Conservation (phyloP, 1,140 invertebrate species). For the Linepithema humile region DNA sequence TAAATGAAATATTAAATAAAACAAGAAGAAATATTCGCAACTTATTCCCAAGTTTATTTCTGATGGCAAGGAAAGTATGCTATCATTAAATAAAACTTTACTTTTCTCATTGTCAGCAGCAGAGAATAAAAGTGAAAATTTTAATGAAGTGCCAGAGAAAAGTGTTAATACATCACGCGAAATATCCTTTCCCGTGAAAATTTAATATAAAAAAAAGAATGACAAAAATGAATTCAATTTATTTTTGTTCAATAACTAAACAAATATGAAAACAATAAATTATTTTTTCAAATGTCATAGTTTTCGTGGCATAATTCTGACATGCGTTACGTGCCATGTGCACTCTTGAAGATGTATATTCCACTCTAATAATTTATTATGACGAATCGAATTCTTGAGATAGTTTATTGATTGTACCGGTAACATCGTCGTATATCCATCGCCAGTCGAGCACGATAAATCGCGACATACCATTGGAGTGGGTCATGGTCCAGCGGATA, state of each 20-base stretch:
- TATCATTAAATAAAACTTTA: neutral
- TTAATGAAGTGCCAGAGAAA: neutral
- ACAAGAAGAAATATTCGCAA: neutral
- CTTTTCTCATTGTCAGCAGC: neutral
- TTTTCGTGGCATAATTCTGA: neutral
- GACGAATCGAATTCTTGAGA: conserved; percentile 16
- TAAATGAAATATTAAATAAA: neutral
- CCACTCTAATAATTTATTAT: conserved; percentile 30
- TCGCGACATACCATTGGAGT: conserved; percentile 22
- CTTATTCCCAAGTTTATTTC: neutral
- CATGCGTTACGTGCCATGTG: neutral
- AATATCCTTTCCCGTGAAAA: neutral
- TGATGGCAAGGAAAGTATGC: neutral
- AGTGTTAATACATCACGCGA: neutral
- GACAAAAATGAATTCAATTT: neutral
- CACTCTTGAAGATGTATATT: neutral
- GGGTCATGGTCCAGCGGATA: conserved; percentile 37
- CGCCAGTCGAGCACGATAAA: conserved; percentile 30
- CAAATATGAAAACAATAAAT: neutral
- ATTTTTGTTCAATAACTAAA: neutral
- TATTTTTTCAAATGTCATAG: neutral
- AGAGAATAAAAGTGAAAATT: neutral
- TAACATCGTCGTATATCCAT: conserved; percentile 13
- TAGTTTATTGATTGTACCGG: conserved; percentile 24
- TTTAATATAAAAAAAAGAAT: neutral